Evolutionary conservation across 2,797 vertebrate genomes (phyloP), one percentile per base, ranked within the genome.

Genomic region (Notoglanidium macrostoma): DNA sequence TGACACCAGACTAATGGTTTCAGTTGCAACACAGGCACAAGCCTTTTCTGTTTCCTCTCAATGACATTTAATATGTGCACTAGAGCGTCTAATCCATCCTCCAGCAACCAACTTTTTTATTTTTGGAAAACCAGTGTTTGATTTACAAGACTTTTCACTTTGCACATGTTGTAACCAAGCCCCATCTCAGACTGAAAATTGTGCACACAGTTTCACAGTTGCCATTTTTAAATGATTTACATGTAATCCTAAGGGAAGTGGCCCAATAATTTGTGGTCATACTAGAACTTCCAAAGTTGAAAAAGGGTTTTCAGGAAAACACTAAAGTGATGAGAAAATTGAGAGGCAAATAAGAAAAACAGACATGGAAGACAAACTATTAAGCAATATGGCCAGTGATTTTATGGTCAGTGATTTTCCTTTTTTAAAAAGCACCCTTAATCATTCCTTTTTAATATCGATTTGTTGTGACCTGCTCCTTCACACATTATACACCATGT

Each of bases 21-120:
- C 55, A 63, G 10, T 26, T 26, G 19, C 35, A 79, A 23, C 76
- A 79, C 32, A 61, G 44, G 78, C 2, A 44, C 55, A 59, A 80
- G 78, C 14, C 5, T 46, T n/a, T 61, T 63, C 78, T 3, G 21
- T 46, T 63, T 73, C 68, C 46, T 54, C 65, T 72, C 46, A 73
- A 61, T 23, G 55, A 72, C 51, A 67, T 85, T 72, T 88, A 86
- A 61, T 5, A 1, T 81, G 77, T 85, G 80, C 32, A 85, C n/a
- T 54, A 3, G 68, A 76, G 83, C 74, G 29, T 83, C 61, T 51
- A 85, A 89, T 87, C 65, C 83, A 3, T 49, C 77, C 55, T 67
- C 57, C 21, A 83, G 84, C 77, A 4, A 61, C 67, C 49, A 40
- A 70, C 0, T 9, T 87, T 83, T 21, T 29, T 26, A 8, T 51